These are phyloP conservation scores for Noctua janthina DNA, from an alignment of 2,888 invertebrate species.

Conservation along the genomic window DNA sequence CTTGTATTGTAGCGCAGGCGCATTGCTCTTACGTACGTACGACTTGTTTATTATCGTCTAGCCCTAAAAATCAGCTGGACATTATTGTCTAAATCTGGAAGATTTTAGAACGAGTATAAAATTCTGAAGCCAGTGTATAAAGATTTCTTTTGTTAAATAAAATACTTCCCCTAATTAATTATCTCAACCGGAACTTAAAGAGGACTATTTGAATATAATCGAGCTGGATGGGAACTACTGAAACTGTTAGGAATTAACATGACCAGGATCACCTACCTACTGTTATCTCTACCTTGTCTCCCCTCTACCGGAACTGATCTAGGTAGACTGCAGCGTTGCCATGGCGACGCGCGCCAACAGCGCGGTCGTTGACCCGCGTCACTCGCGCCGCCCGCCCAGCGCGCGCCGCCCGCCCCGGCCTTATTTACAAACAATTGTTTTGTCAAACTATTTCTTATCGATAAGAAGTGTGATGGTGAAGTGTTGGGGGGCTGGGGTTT, in stretches of 20 bases:
- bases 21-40: not conserved
- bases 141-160: not conserved
- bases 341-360: conserved; percentile 77
- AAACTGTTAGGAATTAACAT: too few relatives aligned
- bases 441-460: conserved; percentile 60
- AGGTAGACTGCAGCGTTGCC: conserved; percentile 73
- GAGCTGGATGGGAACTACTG: not conserved
- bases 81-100: not conserved
- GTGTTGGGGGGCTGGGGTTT: conserved; percentile 37
- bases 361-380: conserved; percentile 76
- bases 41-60: conserved; percentile 14
- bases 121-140: not conserved
- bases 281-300: conserved; percentile 19
- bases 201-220: not conserved
- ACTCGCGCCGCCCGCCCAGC: conserved; percentile 75
- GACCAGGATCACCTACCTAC: not conserved
- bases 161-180: not conserved
- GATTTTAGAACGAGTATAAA: not conserved
- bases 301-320: conserved; percentile 57
- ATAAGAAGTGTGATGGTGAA: conserved; percentile 59
- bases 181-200: not conserved
- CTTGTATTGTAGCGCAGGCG: not conserved
- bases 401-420: conserved; percentile 72
- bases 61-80: not conserved
- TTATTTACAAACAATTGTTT: conserved; percentile 76